Conservation (phyloP, 1,140 invertebrate species). For the Stenopsyche tienmushanensis region DNA sequence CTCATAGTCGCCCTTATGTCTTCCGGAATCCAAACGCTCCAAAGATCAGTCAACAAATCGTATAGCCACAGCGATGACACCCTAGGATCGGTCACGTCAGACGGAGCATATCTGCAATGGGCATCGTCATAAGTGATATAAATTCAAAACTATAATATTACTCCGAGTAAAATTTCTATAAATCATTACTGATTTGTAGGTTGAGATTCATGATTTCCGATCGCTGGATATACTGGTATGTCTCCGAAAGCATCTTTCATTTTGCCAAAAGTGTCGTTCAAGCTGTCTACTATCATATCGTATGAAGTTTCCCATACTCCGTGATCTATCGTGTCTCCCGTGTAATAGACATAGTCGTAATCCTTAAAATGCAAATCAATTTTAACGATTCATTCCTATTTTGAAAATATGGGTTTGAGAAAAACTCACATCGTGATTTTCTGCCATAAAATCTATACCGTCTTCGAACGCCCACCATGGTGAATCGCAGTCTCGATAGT, state of each 20-base stretch:
- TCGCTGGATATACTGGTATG: conserved; percentile 66
- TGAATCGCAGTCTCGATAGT: conserved; percentile 73
- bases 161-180: too few relatives aligned
- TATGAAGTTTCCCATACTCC: conserved; percentile 77
- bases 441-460: conserved; percentile 57
- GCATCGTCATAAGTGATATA: too few relatives aligned
- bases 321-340: conserved; percentile 83
- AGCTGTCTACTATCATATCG: conserved; percentile 63
- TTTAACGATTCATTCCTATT: too few relatives aligned
- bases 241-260: conserved; percentile 64
- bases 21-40: conserved; percentile 65
- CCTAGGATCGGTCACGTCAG: conserved; percentile 49
- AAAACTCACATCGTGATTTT: conserved; percentile 55
- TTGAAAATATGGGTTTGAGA: conserved; percentile 1
- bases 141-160: not conserved
- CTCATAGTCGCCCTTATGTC: conserved; percentile 62
- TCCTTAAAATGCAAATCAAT: conserved; percentile 45
- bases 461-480: conserved; percentile 68
- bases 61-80: conserved; percentile 72
- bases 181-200: conserved; percentile 83
- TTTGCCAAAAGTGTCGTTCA: conserved; percentile 59
- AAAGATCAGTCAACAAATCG: conserved; percentile 62
- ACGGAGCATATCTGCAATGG: conserved; percentile 57
- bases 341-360: conserved; percentile 76
- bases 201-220: conserved; percentile 90